Evolutionary conservation across 2,888 invertebrate species (phyloP).

Genomic region (Hemithea aestivaria): DNA sequence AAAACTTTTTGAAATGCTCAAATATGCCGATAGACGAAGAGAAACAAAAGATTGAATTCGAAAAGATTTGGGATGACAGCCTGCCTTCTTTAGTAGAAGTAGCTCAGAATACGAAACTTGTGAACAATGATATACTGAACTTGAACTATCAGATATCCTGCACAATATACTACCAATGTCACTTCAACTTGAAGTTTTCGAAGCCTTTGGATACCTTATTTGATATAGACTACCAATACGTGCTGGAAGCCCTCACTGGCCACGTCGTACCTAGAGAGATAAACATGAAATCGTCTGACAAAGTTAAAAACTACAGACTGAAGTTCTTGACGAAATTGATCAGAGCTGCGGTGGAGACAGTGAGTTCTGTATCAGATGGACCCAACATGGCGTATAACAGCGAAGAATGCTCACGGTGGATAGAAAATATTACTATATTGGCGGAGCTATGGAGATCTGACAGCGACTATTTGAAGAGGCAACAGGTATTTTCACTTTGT

Average conservation of each 20-base stretch:
- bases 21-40: constrained; percentile 54
- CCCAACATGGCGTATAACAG: constrained; percentile 62
- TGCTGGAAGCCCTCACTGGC: constrained; percentile 69
- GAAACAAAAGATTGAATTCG: constrained; percentile 69
- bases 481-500: constrained; percentile 82
- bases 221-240: constrained; percentile 83
- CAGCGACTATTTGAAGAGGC: constrained; percentile 84
- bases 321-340: constrained; percentile 87
- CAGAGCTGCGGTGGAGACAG: constrained; percentile 85
- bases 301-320: constrained; percentile 82
- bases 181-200: constrained; percentile 85
- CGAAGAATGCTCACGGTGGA: constrained; percentile 80
- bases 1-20: constrained; percentile 61
- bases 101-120: constrained; percentile 86
- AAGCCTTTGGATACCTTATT: constrained; percentile 88
- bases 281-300: constrained; percentile 83
- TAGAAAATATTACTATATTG: constrained; percentile 83
- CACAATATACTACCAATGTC: constrained; percentile 87
- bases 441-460: constrained; percentile 89
- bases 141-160: constrained; percentile 89
- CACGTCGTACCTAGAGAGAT: constrained; percentile 73
- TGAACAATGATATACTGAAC: constrained; percentile 87
- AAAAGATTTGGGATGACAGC: constrained; percentile 84
- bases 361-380: constrained; percentile 77
- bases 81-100: constrained; percentile 86